These are phyloP conservation scores for Schizaphis graminum DNA, from an alignment of 2,888 invertebrate genomes.

Conservation along the genomic window DNA sequence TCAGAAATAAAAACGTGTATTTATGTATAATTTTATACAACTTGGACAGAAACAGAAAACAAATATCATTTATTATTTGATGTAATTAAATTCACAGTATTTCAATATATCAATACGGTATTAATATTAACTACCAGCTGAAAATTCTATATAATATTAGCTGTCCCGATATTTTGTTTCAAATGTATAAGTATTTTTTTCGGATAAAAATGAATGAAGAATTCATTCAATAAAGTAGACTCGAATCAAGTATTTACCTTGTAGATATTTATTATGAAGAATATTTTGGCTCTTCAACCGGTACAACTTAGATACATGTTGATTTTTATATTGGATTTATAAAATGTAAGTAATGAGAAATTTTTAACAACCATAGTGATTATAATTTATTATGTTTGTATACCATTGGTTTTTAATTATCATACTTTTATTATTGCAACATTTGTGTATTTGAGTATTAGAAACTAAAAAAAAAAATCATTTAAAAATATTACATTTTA, in stretches of 20 bases:
- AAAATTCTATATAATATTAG: background rate
- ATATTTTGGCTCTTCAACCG: background rate
- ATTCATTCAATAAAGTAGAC: background rate
- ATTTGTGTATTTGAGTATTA: background rate
- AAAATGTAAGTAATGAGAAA: conserved; percentile 2
- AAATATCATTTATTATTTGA: background rate
- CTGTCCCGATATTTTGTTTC: background rate
- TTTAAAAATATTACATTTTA: background rate
- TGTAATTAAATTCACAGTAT: background rate
- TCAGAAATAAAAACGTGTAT: background rate
- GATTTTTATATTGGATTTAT: background rate
- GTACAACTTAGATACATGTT: background rate
- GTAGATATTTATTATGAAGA: background rate
- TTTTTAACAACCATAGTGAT: background rate
- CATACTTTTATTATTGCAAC: too few species aligned
- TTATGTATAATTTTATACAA: background rate
- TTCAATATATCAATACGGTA: background rate
- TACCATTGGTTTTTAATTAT: background rate
- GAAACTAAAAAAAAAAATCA: background rate
- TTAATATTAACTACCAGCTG: background rate
- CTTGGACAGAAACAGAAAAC: background rate
- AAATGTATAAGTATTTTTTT: background rate
- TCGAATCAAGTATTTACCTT: background rate
- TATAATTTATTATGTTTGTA: background rate
- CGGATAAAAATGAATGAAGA: background rate